A percentile compares a stretch with the other conserved stretches of the same genome.
phyloP scores from a whole-genome alignment of 2,888 invertebrate species.

The Noctua janthina region DNA sequence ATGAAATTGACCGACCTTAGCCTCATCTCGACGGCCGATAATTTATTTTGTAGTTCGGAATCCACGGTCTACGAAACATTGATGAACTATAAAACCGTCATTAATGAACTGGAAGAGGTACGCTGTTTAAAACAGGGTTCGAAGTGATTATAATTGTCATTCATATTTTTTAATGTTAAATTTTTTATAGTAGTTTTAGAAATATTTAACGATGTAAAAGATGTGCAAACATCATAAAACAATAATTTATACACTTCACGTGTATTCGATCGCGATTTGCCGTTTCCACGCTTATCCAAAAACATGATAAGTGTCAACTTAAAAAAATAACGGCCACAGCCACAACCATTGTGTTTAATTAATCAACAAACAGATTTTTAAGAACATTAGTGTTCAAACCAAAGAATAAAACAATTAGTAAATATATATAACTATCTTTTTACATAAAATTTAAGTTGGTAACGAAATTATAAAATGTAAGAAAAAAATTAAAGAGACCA shows the following conservation, averaged over 20 bases:
- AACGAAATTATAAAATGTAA: too few species aligned
- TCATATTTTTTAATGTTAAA: not conserved
- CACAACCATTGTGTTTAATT: not conserved
- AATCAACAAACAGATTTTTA: not conserved
- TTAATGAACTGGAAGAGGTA: not conserved
- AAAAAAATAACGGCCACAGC: not conserved
- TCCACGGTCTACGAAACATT: not conserved
- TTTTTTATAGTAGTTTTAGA: too few species aligned
- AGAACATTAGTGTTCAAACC: not conserved
- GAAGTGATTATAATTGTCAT: not conserved
- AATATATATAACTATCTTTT: not conserved
- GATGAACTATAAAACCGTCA: not conserved
- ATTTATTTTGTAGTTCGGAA: constrained; percentile 4
- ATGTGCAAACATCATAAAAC: not conserved
- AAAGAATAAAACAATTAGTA: not conserved
- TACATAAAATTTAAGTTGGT: not conserved
- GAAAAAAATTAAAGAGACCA: too few species aligned
- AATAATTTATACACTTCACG: not conserved
- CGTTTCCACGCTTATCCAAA: not conserved
- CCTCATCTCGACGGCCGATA: not conserved
- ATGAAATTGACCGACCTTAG: not conserved
- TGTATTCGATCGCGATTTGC: not conserved
- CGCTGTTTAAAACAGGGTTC: not conserved
- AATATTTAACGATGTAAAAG: too few species aligned
- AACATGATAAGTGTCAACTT: not conserved